Conservation (phyloP, 2,113 vertebrate species). For the Vidua chalybeata region DNA sequence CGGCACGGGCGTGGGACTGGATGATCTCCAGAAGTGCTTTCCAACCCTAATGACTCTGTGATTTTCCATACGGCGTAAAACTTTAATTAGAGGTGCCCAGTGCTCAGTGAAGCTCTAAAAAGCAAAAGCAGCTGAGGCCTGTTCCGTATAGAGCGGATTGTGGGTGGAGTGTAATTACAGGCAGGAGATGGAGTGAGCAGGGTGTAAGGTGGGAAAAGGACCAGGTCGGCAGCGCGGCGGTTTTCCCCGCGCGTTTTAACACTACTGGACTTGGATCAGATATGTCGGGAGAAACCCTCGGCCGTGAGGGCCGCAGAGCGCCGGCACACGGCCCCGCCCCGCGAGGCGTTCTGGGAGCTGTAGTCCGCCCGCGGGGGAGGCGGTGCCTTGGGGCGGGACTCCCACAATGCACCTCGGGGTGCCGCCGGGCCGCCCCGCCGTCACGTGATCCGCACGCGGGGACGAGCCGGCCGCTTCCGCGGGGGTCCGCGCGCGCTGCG, state of each 20-base stretch:
- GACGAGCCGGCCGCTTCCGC: background rate
- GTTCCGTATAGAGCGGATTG: background rate
- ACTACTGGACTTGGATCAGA: rapidly evolving
- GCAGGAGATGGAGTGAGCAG: background rate
- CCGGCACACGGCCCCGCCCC: rapidly evolving
- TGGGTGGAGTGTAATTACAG: background rate
- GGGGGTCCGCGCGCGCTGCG: background rate
- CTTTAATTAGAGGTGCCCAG: background rate
- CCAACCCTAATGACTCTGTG: background rate
- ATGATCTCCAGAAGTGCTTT: background rate
- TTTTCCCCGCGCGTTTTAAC: background rate
- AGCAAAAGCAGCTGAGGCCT: background rate
- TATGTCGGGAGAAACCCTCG: rapidly evolving
- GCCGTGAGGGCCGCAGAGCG: rapidly evolving
- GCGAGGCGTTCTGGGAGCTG: background rate
- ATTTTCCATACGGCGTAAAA: background rate
- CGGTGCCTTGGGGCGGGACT: background rate
- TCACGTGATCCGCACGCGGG: background rate
- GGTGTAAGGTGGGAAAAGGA: background rate
- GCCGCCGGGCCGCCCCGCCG: too few relatives aligned
- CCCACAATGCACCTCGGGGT: background rate
- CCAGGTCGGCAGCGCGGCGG: rapidly evolving
- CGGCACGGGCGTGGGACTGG: background rate
- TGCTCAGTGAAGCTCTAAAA: background rate
- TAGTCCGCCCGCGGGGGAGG: background rate